phyloP scores from a whole-genome alignment of 53 echinoderm and acorn worm species.

The Astropecten irregularis region DNA sequence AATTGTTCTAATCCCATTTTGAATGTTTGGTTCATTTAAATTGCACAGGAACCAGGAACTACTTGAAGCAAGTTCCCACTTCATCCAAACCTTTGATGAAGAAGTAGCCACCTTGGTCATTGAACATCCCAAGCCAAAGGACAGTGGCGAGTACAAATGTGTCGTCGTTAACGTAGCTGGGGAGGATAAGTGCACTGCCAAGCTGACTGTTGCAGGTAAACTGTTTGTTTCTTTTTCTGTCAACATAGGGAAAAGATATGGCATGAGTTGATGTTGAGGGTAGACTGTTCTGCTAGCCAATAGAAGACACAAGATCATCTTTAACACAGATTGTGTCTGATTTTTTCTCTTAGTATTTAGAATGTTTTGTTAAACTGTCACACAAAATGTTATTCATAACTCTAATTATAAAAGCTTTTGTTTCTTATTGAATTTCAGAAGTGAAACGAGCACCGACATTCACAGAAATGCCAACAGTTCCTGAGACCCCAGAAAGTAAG shows the following conservation, averaged over 20 bases:
- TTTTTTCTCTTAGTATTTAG: not conserved
- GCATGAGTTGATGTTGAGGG: too few species aligned
- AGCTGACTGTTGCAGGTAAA: conserved; percentile 36
- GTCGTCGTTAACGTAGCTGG: conserved; percentile 83
- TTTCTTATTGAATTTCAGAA: not conserved
- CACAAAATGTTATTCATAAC: too few species aligned
- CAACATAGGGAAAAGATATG: too few species aligned
- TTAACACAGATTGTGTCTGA: not conserved
- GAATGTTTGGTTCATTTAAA: too few species aligned
- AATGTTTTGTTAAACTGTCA: too few species aligned
- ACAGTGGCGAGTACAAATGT: conserved; percentile 83
- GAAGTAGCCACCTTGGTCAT: conserved; percentile 76
- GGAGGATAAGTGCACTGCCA: conserved; percentile 74
- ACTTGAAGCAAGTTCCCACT: conserved; percentile 68
- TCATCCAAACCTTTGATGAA: conserved; percentile 72
- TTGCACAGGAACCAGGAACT: conserved; percentile 69
- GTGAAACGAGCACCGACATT: conserved; percentile 59
- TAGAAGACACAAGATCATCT: not conserved
- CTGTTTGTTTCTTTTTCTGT: too few species aligned
- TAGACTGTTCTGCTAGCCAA: too few species aligned
- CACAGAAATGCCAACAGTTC: conserved; percentile 63
- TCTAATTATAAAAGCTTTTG: not conserved
- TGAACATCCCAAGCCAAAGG: conserved; percentile 61
- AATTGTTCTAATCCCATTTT: too few species aligned
- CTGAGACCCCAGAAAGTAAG: conserved; percentile 60